These are phyloP conservation scores for Catalaphyllia jardinei DNA, from an alignment of 64 coral and sea anemone genomes.

Conservation along the genomic window DNA sequence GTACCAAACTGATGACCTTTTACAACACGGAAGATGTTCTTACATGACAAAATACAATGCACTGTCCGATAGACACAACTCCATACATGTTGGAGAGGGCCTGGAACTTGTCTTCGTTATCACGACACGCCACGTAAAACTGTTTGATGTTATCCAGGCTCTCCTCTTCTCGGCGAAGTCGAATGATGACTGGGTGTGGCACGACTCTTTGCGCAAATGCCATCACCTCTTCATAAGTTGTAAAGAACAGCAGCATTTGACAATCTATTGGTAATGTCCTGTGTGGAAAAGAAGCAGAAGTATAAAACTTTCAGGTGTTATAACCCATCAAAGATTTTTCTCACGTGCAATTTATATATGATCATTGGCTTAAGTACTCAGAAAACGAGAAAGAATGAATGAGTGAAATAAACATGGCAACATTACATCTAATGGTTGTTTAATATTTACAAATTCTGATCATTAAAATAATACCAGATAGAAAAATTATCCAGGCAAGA, in stretches of 20 bases:
- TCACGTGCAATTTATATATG: too few relatives aligned
- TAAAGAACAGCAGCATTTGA: conserved; percentile 89
- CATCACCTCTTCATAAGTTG: conserved; percentile 95
- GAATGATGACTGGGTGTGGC: conserved; percentile 77
- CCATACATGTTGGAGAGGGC: conserved; percentile 97
- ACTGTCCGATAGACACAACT: conserved; percentile 92
- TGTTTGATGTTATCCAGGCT: conserved; percentile 95
- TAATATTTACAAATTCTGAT: too few relatives aligned
- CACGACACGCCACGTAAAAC: conserved; percentile 80
- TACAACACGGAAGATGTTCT: conserved; percentile 7
- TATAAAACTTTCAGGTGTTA: too few relatives aligned
- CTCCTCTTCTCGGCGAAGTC: conserved; percentile 85
- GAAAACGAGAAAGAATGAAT: too few relatives aligned
- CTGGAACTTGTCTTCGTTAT: conserved; percentile 78
- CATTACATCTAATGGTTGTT: too few relatives aligned
- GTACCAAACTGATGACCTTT: too few relatives aligned
- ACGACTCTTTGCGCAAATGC: conserved; percentile 84
- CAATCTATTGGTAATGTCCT: conserved; percentile 74
- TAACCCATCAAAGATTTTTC: too few relatives aligned
- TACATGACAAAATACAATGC: conserved; percentile 97
- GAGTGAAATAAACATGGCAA: too few relatives aligned
- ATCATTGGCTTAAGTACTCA: too few relatives aligned
- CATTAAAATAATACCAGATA: too few relatives aligned
- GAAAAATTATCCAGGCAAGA: too few relatives aligned
- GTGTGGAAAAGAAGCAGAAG: background rate